Base-by-base conservation (phyloP, 2,888 invertebrate genomes). In the Erebia ligea region DNA sequence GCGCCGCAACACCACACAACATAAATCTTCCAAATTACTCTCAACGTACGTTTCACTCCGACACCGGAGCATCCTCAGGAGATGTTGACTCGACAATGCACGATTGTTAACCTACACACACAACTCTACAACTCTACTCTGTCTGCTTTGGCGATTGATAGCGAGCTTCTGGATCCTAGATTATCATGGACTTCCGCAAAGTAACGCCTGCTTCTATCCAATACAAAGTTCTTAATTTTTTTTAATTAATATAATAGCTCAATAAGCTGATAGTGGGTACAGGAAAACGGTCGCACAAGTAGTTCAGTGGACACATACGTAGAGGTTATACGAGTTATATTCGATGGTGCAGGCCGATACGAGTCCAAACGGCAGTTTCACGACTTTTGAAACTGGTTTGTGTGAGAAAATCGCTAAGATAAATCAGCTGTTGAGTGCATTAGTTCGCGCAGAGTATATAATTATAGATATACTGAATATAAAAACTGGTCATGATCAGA, bases 401-500 rank as follows among this genome's bases (percentile, higher is more conserved):
- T 67, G 69, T 72, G 72, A 69, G 72, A 72, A 72, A 72, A 69
- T 62, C 63, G 58, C 48, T 48, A 13, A 69, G 57, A 72, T 72
- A 63, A 63, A 72, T 69, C 72, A 67, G 67, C 63, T 69, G 72
- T 67, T 65, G 21, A 58, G 42, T 34, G 64, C 59, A 48, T 59
- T 59, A 59, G 61, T 13, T 45, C 4, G 59, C 40, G 2, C 58
- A 40, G 19, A 42, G 42, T 19, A 40, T 17, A 34, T 9, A 19
- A 6, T 1, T 15, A 25, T 25, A 15, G 2, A 19, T 1, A 4
- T 52, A 17, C 17, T 8, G 10, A 54, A 54, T 54, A 19, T 54
- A 17, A 17, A n/a, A 54, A 19, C 19, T 19, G 19, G 54, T 10
- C 54, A 54, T 10, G 9, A 54, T 52, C 10, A 10, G 52, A 52